Percentiles rank a stretch among this genome's conserved stretches.
phyloP scores from a whole-genome alignment of 2,113 vertebrate species.

The Paratilapia polleni region DNA sequence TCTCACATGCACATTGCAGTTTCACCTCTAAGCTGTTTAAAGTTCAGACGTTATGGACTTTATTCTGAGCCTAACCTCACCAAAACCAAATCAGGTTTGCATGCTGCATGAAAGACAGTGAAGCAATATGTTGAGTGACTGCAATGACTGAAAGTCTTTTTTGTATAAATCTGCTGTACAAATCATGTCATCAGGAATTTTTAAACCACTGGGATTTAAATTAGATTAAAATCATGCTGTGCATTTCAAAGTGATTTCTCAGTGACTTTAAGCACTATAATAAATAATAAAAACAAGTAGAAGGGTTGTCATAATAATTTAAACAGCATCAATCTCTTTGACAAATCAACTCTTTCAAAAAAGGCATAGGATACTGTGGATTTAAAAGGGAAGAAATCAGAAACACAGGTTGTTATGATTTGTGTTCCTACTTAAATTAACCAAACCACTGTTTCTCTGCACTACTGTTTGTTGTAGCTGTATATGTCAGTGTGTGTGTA shows the following conservation, averaged over 20 bases:
- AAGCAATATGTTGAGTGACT: constrained; percentile 18
- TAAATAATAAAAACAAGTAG: constrained; percentile 21
- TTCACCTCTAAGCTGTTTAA: background rate
- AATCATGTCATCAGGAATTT: constrained; percentile 29
- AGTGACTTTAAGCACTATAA: background rate
- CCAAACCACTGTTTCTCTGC: constrained; percentile 54
- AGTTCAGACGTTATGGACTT: background rate
- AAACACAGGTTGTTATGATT: constrained; percentile 27
- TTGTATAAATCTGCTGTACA: constrained; percentile 45
- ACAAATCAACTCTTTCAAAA: constrained; percentile 42
- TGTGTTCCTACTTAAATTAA: constrained; percentile 41
- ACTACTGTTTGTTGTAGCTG: constrained; percentile 42
- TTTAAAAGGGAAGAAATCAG: constrained; percentile 68
- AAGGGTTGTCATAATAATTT: constrained; percentile 17
- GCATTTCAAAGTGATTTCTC: constrained; percentile 31
- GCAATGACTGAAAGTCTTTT: constrained; percentile 11
- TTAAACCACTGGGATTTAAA: constrained; percentile 27
- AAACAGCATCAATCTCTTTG: constrained; percentile 22
- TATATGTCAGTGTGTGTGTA: constrained; percentile 40
- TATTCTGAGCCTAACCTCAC: constrained; percentile 15
- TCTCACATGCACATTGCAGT: background rate
- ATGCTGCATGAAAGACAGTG: constrained; percentile 17
- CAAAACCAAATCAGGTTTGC: constrained; percentile 29
- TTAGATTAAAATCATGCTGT: background rate
- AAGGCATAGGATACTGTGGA: constrained; percentile 61